Base-by-base conservation (phyloP, 2,888 invertebrate species). In the Ornithoptera priamus region DNA sequence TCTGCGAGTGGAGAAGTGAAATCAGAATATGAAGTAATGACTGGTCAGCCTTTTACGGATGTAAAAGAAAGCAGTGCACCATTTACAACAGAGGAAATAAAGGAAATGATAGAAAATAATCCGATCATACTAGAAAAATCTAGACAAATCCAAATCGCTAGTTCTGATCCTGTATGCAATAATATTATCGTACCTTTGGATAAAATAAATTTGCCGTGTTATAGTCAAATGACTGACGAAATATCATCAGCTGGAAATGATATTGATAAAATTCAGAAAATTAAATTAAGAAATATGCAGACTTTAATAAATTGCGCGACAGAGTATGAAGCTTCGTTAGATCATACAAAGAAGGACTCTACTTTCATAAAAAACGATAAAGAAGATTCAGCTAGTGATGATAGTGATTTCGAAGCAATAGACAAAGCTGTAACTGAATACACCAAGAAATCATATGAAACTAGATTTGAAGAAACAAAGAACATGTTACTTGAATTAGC, bases 1-100 rank as follows among this genome's bases (percentile, higher is more conserved):
- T 87, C 88, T 3, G 75, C 73, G 30, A 72, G 84, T 18, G 89
- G 87, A 1, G 81, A 83, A 72, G 75, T 87, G 1, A 87, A 85
- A 75, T 83, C 90, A 0, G 92, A 92, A 71, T 88, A 87, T 72
- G 92, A 92, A 74, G 88, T 92, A 7, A 90, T 92, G 92, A 83
- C 87, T 57, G 92, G 92, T 1, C 92, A 92, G 72, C 92, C 92
- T 3, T 92, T 92, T 73, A 89, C 89, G 8, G 74, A 84, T 66
- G 74, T 91, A 59, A 85, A 83, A 60, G 87, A 89, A 64, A 77
- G 80, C n/a, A 82, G 77, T 39, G 85, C 79, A 67, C 91, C 90
- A 12, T 74, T 90, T 18, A 79, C 83, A 1, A 62, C 65, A 0
- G 84, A 88, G 63, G 87, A 91, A 80, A 82, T 89, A 70, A 88